phyloP scores from a whole-genome alignment of 2,113 vertebrate genomes.

The Myotis yumanensis region DNA sequence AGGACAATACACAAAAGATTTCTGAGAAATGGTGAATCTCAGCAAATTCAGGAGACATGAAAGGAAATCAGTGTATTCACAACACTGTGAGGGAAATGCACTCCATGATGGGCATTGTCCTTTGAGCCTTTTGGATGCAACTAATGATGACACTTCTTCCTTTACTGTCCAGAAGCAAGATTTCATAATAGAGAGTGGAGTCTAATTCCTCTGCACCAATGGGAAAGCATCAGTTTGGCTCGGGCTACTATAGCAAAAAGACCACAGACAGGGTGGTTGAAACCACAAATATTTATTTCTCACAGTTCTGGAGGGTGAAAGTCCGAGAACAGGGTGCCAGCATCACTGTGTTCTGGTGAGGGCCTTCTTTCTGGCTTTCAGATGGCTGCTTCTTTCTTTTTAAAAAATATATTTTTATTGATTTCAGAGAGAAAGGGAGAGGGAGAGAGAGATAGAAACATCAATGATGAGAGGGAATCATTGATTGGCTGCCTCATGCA shows the following conservation, averaged over 20 bases:
- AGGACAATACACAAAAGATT: background rate
- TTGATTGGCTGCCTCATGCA: too few species aligned
- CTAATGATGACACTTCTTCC: background rate
- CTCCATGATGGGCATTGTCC: background rate
- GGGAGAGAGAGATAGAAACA: too few species aligned
- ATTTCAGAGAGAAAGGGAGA: too few species aligned
- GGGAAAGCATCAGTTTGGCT: background rate
- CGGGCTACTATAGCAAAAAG: background rate
- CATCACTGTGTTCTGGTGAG: background rate
- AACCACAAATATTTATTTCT: background rate
- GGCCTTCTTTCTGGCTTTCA: background rate
- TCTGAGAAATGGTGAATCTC: background rate
- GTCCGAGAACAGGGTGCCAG: background rate
- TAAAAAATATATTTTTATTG: too few species aligned
- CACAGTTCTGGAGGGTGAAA: background rate
- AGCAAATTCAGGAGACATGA: slow-evolving; percentile 13
- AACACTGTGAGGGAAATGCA: background rate
- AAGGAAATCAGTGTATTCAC: background rate
- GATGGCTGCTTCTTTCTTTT: background rate
- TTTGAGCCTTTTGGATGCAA: background rate
- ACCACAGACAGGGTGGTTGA: background rate
- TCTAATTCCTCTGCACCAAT: background rate
- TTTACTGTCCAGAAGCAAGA: background rate
- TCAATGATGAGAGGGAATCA: too few species aligned
- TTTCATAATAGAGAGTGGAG: background rate